Evolutionary conservation across 2,113 vertebrate species (phyloP).

Genomic region (Ophthalmolycus amberensis): DNA sequence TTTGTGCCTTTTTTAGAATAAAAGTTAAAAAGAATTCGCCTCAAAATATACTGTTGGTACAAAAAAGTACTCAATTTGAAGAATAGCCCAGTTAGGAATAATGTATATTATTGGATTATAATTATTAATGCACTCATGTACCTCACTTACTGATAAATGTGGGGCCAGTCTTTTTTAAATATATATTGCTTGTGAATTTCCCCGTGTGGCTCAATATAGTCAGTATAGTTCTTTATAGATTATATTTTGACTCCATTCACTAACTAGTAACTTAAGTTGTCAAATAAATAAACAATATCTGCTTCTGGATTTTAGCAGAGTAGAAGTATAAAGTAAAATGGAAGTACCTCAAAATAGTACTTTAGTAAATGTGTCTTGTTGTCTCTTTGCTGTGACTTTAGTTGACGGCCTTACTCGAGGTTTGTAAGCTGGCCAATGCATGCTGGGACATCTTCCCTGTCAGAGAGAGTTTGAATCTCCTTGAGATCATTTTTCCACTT

Average conservation of each 20-base stretch:
- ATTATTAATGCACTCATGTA: neutral
- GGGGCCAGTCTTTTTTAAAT: neutral
- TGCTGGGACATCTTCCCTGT: neutral
- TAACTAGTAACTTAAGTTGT: neutral
- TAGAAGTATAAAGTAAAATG: neutral
- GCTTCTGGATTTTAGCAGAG: neutral
- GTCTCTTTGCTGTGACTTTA: neutral
- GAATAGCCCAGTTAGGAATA: neutral
- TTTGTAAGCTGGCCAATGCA: neutral
- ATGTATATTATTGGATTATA: neutral
- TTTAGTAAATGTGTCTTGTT: neutral
- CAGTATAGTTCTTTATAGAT: neutral
- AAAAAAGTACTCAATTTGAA: neutral
- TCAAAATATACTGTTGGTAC: neutral
- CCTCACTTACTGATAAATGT: neutral
- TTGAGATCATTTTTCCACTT: slow-evolving; percentile 23
- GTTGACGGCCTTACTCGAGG: neutral
- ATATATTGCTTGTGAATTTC: neutral
- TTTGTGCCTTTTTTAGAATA: no score
- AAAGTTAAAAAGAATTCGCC: no score
- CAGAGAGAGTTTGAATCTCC: neutral
- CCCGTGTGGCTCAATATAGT: no score
- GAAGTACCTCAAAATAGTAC: neutral
- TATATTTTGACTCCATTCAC: neutral
- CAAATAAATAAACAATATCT: neutral